Percentiles rank a stretch among this genome's conserved stretches.
Conservation (phyloP, 2,888 invertebrate species). For the Heliconius sara region DNA sequence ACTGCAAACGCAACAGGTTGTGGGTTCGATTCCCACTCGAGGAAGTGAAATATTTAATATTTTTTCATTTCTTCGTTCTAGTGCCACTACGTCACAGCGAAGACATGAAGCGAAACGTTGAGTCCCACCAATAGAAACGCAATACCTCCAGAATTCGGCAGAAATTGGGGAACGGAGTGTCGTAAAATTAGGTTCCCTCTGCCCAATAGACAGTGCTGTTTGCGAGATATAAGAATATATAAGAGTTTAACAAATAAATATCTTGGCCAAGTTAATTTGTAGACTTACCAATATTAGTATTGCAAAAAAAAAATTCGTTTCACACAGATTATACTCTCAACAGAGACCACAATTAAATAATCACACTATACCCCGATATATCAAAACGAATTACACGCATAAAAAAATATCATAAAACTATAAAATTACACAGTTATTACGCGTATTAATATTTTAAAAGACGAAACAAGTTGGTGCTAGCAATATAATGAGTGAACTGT, state of each 20-base stretch:
- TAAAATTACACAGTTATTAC: slow-evolving; percentile 13
- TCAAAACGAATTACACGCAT: background rate
- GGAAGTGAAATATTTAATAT: no score
- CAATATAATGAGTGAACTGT: slow-evolving; percentile 49
- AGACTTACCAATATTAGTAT: background rate
- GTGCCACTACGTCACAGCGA: no score
- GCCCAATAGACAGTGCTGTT: no score
- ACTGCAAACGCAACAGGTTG: no score
- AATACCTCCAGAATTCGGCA: no score
- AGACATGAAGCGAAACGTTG: no score
- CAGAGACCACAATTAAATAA: background rate
- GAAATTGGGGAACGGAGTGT: no score
- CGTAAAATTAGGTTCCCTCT: no score
- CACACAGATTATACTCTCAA: background rate
- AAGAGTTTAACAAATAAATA: background rate
- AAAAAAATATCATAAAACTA: background rate
- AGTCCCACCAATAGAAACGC: no score
- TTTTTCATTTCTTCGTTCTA: no score
- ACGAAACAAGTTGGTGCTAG: slow-evolving; percentile 36
- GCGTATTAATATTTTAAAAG: background rate
- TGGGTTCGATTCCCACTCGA: no score
- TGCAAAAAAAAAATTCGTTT: background rate
- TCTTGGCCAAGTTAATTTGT: background rate
- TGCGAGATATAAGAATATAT: background rate
- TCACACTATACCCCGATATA: background rate